phyloP scores from a whole-genome alignment of 2,113 vertebrate genomes.

The Leptobrachium leishanense region DNA sequence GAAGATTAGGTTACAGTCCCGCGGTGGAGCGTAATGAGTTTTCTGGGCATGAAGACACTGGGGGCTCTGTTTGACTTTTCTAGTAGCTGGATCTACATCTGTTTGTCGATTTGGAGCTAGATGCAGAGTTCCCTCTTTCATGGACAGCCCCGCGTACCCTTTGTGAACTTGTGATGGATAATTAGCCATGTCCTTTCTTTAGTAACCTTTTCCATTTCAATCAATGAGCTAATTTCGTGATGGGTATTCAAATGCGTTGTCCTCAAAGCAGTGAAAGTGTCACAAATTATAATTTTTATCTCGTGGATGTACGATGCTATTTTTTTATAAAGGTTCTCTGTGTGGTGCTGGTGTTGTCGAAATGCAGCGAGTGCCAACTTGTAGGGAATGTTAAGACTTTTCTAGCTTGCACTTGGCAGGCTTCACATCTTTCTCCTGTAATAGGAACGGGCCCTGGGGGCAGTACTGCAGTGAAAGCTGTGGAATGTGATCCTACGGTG shows the following conservation, averaged over 20 bases:
- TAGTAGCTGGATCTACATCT: conserved; percentile 4
- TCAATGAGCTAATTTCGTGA: not conserved
- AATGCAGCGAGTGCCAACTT: conserved; percentile 43
- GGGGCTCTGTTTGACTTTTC: conserved; percentile 33
- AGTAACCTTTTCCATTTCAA: conserved; percentile 22
- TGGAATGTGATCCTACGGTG: conserved; percentile 33
- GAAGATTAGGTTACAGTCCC: conserved; percentile 65
- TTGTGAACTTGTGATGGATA: conserved; percentile 1
- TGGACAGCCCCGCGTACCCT: not conserved
- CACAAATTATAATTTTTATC: not conserved
- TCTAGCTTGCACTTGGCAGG: conserved; percentile 32
- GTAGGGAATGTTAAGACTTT: not conserved
- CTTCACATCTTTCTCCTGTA: conserved; percentile 9
- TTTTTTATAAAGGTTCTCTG: not conserved
- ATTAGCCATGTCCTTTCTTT: not conserved
- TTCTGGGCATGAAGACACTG: conserved; percentile 15
- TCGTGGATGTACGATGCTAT: not conserved
- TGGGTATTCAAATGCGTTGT: not conserved
- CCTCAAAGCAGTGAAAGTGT: not conserved
- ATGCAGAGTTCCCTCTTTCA: not conserved
- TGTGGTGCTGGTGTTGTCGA: not conserved
- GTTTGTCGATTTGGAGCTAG: not conserved
- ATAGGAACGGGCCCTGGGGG: conserved; percentile 14
- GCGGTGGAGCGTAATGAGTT: conserved; percentile 49
- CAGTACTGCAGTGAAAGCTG: conserved; percentile 1